phyloP scores from a whole-genome alignment of 2,113 vertebrate genomes.

The Laterallus jamaicensis region DNA sequence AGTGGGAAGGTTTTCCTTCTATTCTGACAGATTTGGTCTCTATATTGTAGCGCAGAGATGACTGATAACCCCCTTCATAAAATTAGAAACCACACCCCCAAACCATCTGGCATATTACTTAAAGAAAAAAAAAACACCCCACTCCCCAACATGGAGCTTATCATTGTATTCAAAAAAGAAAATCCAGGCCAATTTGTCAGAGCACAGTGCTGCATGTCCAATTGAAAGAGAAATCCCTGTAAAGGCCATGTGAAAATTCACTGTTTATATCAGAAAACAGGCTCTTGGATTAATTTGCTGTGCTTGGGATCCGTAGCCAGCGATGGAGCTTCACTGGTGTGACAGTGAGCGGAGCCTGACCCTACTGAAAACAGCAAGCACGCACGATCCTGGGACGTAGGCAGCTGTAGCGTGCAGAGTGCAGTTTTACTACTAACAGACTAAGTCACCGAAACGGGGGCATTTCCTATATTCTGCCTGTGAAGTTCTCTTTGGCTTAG shows the following conservation, averaged over 20 bases:
- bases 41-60: constrained; percentile 60
- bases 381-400: constrained; percentile 5
- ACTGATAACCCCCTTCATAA: constrained; percentile 70
- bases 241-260: background rate
- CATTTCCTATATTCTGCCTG: constrained; percentile 37
- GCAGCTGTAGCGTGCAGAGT: constrained; percentile 28
- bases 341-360: background rate
- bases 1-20: constrained; percentile 58
- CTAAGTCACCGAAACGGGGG: constrained; percentile 17
- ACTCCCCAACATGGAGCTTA: constrained; percentile 40
- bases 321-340: background rate
- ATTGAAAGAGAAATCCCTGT: background rate
- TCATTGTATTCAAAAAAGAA: constrained; percentile 61
- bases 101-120: constrained; percentile 69
- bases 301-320: background rate
- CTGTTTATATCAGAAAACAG: background rate
- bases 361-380: background rate
- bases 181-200: constrained; percentile 29
- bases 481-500: constrained; percentile 6
- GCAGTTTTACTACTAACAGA: constrained; percentile 47
- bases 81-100: constrained; percentile 74
- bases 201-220: background rate
- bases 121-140: constrained; percentile 43
- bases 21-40: constrained; percentile 67
- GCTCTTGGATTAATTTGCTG: background rate